These are phyloP conservation scores for Zaprionus nigranus DNA, from an alignment of 1,140 invertebrate genomes.

Conservation along the genomic window DNA sequence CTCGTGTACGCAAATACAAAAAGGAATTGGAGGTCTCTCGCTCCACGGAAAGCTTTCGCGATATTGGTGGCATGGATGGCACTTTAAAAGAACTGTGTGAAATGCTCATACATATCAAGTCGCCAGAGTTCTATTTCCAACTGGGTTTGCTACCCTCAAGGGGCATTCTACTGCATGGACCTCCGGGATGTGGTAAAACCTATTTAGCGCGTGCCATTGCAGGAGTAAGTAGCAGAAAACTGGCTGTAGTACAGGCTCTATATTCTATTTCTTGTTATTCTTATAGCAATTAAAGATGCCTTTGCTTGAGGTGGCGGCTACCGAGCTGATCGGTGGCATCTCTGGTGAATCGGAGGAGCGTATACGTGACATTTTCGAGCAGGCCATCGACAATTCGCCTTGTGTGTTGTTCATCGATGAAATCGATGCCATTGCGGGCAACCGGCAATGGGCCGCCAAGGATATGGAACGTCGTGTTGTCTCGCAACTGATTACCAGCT, in stretches of 20 bases:
- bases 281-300: conserved; percentile 89
- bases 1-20: conserved; percentile 60
- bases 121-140: conserved; percentile 92
- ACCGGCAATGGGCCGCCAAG: conserved; percentile 93
- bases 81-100: conserved; percentile 91
- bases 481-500: conserved; percentile 93
- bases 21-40: conserved; percentile 83
- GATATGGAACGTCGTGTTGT: conserved; percentile 98
- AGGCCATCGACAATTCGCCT: conserved; percentile 90
- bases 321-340: conserved; percentile 96
- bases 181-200: conserved; percentile 76
- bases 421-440: conserved; percentile 95
- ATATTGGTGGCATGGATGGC: conserved; percentile 91
- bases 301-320: conserved; percentile 93
- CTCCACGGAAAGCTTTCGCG: conserved; percentile 85
- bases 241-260: neutral
- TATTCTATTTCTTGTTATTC: neutral
- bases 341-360: conserved; percentile 98
- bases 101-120: conserved; percentile 92
- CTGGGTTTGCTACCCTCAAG: conserved; percentile 91
- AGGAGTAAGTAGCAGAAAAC: conserved; percentile 87
- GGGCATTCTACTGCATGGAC: conserved; percentile 88
- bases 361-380: conserved; percentile 95
- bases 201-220: conserved; percentile 96
- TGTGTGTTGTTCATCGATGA: conserved; percentile 97